phyloP scores from a whole-genome alignment of 2,797 vertebrate genomes.

The Enteromius fasciolatus region DNA sequence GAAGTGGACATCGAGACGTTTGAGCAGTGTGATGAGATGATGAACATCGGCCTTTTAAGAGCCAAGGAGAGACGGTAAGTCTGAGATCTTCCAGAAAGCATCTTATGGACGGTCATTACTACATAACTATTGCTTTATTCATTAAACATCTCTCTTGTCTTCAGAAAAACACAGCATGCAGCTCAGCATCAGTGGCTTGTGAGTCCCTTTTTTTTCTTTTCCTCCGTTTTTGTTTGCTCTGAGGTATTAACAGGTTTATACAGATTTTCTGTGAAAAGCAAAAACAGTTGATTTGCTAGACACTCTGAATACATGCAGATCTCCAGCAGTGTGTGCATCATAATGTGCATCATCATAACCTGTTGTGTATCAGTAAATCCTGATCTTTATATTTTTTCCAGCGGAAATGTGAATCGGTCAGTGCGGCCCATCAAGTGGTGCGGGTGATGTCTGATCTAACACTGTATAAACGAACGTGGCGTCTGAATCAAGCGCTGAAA shows the following conservation, averaged over 20 bases:
- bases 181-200: neutral
- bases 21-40: slow-evolving; percentile 55
- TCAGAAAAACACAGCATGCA: slow-evolving; percentile 14
- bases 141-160: neutral
- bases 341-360: too few species aligned
- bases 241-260: neutral
- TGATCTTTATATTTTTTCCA: neutral
- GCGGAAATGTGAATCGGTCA: neutral
- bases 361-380: neutral
- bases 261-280: neutral
- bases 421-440: neutral
- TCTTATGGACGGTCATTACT: neutral
- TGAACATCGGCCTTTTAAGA: slow-evolving; percentile 53
- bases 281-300: neutral
- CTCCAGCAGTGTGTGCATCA: too few species aligned
- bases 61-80: slow-evolving; percentile 11
- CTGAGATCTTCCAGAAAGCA: neutral
- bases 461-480: neutral
- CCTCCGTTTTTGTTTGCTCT: neutral
- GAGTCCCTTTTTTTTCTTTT: neutral
- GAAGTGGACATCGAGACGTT: slow-evolving; percentile 69
- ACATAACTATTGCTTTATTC: neutral
- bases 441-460: neutral
- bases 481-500: slow-evolving; percentile 16
- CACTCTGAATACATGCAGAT: too few species aligned